Evolutionary conservation across 2,797 vertebrate species (phyloP).

Genomic region (Zalophus californianus): DNA sequence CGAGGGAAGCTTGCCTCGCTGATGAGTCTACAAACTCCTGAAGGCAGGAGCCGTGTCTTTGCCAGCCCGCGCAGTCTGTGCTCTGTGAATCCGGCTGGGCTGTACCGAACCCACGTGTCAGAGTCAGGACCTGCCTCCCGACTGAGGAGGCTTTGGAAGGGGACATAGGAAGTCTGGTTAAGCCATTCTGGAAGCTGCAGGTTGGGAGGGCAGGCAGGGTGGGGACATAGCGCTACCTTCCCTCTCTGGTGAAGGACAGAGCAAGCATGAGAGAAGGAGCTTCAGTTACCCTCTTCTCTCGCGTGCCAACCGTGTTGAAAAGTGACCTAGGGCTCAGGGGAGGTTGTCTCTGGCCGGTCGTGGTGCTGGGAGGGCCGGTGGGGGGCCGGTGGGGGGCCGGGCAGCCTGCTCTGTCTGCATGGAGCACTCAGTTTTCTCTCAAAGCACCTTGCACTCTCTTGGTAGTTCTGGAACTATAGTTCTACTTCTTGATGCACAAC

Average conservation of each 20-base stretch:
- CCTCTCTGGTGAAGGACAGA: neutral
- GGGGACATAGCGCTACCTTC: accelerated
- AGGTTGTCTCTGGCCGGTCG: neutral
- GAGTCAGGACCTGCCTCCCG: neutral
- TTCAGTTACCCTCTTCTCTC: neutral
- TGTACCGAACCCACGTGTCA: neutral
- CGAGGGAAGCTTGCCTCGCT: neutral
- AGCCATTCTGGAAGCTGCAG: neutral
- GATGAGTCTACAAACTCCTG: neutral
- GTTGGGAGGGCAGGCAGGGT: accelerated
- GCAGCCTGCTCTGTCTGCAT: neutral
- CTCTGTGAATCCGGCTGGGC: neutral
- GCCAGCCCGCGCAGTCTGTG: neutral
- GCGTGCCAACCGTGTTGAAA: neutral
- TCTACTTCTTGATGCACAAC: accelerated
- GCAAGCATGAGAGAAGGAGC: neutral
- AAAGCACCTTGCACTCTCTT: neutral
- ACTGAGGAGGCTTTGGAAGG: neutral
- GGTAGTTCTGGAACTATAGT: neutral
- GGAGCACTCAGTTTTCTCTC: neutral
- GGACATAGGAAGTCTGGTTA: neutral
- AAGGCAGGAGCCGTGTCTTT: neutral
- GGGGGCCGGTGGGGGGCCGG: neutral
- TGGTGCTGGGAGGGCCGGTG: neutral
- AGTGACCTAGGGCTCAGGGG: neutral